phyloP scores from a whole-genome alignment of 2,888 invertebrate species.

The Stomorhina lunata region DNA sequence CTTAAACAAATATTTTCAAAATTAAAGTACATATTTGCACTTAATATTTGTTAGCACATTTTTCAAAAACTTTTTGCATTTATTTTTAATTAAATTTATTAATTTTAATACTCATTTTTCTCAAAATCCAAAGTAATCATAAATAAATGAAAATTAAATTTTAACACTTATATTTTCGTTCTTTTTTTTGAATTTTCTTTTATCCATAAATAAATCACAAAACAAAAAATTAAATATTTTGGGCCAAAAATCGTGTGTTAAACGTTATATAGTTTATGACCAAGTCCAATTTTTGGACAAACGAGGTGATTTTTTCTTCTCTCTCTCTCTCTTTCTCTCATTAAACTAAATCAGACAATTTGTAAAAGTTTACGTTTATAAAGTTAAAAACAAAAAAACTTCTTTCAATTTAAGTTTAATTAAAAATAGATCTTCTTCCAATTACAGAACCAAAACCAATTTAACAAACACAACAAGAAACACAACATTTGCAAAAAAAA shows the following conservation, averaged over 20 bases:
- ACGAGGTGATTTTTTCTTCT: constrained; percentile 78
- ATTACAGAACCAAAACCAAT: constrained; percentile 59
- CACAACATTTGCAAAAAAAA: constrained; percentile 42
- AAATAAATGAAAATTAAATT: constrained; percentile 37
- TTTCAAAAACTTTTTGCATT: background rate
- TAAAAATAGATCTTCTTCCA: constrained; percentile 53
- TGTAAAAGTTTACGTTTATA: constrained; percentile 50
- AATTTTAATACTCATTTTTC: constrained; percentile 13
- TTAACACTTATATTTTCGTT: constrained; percentile 58
- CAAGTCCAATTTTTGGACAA: constrained; percentile 80
- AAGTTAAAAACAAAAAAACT: constrained; percentile 11
- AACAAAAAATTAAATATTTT: constrained; percentile 69
- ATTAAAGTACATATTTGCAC: constrained; percentile 8
- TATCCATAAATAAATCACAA: constrained; percentile 68
- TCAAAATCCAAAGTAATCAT: background rate
- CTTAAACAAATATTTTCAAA: background rate
- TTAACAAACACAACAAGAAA: constrained; percentile 63
- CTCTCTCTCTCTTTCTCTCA: constrained; percentile 7
- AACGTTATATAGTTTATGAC: constrained; percentile 77
- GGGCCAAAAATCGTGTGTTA: constrained; percentile 72
- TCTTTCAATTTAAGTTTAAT: constrained; percentile 58
- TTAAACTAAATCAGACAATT: background rate
- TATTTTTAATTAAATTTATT: constrained; percentile 16
- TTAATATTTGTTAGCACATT: constrained; percentile 34
- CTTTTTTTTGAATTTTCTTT: constrained; percentile 68